Evolutionary conservation across 2,797 vertebrate species (phyloP).

Genomic region (Delichon dasypus): DNA sequence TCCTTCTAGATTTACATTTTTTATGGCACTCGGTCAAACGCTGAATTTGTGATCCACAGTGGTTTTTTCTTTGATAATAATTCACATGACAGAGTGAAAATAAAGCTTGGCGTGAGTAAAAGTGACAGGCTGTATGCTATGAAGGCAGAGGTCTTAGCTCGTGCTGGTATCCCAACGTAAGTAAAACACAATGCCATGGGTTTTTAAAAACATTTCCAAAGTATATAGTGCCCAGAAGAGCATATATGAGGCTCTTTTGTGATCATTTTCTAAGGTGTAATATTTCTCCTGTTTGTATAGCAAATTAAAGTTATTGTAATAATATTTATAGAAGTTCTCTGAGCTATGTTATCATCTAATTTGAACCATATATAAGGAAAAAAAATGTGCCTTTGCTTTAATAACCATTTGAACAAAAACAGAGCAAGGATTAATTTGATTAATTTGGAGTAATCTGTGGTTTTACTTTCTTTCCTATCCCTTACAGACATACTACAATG

Average conservation of each 20-base stretch:
- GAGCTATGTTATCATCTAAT: slow-evolving; percentile 13
- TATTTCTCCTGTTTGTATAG: neutral
- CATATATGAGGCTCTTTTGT: neutral
- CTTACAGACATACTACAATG: slow-evolving; percentile 58
- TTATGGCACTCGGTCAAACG: slow-evolving; percentile 97
- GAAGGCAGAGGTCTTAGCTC: slow-evolving; percentile 97
- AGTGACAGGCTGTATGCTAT: slow-evolving; percentile 97
- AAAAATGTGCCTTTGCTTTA: slow-evolving; percentile 22
- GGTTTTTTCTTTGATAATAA: slow-evolving; percentile 99
- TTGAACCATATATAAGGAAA: neutral
- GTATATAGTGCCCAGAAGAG: neutral
- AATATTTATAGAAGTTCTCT: slow-evolving; percentile 39
- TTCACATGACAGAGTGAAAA: slow-evolving; percentile 96
- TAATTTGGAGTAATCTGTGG: slow-evolving; percentile 62
- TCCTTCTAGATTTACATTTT: slow-evolving; percentile 96
- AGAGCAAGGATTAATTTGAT: slow-evolving; percentile 57
- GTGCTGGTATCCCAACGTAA: slow-evolving; percentile 96
- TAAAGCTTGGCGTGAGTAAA: slow-evolving; percentile 98
- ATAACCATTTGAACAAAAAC: slow-evolving; percentile 19
- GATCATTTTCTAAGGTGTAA: neutral
- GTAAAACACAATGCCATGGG: slow-evolving; percentile 66
- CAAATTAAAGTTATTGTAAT: neutral
- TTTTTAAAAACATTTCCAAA: slow-evolving; percentile 1
- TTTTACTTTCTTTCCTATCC: slow-evolving; percentile 60
- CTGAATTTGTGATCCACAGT: slow-evolving; percentile 98